phyloP scores from a whole-genome alignment of 2,888 invertebrate genomes.

The Linnaemya tessellans region DNA sequence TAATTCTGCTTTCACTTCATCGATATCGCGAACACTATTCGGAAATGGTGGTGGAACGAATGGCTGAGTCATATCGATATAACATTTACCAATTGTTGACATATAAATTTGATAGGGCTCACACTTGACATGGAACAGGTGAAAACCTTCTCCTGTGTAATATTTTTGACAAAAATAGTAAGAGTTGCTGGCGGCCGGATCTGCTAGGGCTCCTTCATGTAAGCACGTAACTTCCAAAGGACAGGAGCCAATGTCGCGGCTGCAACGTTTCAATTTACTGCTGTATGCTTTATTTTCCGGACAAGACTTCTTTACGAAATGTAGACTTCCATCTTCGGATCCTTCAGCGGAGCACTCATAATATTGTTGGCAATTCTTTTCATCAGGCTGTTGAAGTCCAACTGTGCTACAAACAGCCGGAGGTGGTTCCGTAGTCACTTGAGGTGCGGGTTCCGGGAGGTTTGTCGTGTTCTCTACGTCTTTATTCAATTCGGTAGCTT shows the following conservation, averaged over 20 bases:
- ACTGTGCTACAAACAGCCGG: conserved; percentile 72
- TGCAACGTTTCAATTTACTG: conserved; percentile 74
- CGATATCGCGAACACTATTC: conserved; percentile 71
- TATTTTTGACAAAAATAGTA: conserved; percentile 77
- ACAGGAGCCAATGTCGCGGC: conserved; percentile 76
- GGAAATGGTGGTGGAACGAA: conserved; percentile 13
- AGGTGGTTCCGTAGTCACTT: conserved; percentile 44
- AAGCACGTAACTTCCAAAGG: conserved; percentile 73
- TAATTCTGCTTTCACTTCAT: conserved; percentile 76
- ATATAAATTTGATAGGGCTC: conserved; percentile 75
- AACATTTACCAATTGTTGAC: conserved; percentile 73
- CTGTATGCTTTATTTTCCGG: conserved; percentile 74
- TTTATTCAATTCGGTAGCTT: neutral
- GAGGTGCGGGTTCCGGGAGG: neutral
- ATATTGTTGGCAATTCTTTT: conserved; percentile 75
- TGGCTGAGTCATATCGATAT: neutral
- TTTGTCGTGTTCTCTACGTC: conserved; percentile 17
- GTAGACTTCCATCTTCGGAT: conserved; percentile 55
- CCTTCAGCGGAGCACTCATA: conserved; percentile 74
- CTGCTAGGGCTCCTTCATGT: conserved; percentile 73
- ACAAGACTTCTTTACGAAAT: conserved; percentile 68
- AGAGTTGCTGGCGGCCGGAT: conserved; percentile 73
- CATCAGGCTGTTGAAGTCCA: conserved; percentile 72
- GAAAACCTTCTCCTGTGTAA: conserved; percentile 73
- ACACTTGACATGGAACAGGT: conserved; percentile 78